Conservation (phyloP, 2,888 invertebrate genomes). For the Nasonovia ribisnigri region DNA sequence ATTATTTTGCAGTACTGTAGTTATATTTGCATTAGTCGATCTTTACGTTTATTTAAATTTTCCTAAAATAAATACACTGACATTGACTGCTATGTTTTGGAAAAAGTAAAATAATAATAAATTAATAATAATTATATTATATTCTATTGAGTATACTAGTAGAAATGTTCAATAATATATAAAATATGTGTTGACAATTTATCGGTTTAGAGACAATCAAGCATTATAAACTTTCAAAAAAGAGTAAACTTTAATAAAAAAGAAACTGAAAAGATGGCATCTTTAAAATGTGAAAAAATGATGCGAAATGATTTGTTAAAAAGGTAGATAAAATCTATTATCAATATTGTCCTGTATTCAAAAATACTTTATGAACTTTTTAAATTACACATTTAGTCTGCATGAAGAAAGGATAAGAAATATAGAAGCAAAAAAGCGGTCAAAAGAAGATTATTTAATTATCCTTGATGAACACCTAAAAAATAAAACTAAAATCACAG, state of each 20-base stretch:
- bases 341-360: neutral
- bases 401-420: slow-evolving; percentile 16
- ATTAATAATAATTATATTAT: neutral
- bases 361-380: neutral
- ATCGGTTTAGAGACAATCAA: neutral
- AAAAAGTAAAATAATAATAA: neutral
- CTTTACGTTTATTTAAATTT: neutral
- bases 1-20: neutral
- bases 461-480: neutral
- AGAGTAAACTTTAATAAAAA: neutral
- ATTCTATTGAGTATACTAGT: neutral
- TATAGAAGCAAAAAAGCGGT: neutral
- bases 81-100: neutral
- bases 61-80: neutral
- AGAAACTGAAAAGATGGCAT: neutral
- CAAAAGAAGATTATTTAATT: neutral
- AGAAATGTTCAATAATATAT: neutral
- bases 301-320: neutral
- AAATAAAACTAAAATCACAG: neutral
- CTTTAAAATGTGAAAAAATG: neutral
- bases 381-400: slow-evolving; percentile 1
- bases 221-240: neutral
- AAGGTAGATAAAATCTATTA: neutral
- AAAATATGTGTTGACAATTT: neutral
- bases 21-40: neutral